These are phyloP conservation scores for Xylota segnis DNA, from an alignment of 2,888 invertebrate species.

Conservation along the genomic window DNA sequence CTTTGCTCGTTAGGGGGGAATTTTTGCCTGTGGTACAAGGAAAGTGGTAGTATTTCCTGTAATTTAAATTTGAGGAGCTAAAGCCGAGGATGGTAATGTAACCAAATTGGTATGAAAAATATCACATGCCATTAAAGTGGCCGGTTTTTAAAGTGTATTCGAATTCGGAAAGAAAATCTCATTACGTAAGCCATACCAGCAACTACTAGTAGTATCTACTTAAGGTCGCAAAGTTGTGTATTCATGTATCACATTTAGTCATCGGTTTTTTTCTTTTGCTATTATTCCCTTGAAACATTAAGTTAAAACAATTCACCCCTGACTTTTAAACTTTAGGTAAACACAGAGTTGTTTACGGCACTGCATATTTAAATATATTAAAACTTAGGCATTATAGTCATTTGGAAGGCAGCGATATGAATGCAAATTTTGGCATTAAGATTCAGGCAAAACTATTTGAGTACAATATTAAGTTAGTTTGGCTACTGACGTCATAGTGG, in stretches of 20 bases:
- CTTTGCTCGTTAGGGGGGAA: constrained; percentile 1
- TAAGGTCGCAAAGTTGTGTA: neutral
- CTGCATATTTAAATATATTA: neutral
- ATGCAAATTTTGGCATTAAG: neutral
- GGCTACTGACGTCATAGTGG: no score
- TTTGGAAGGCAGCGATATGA: neutral
- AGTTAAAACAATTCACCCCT: neutral
- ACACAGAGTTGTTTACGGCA: neutral
- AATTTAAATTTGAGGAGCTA: constrained; percentile 6
- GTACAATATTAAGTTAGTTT: no score
- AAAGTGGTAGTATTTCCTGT: constrained; percentile 24
- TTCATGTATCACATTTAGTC: neutral
- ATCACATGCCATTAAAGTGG: neutral
- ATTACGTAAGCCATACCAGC: no score
- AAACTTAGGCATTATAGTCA: no score
- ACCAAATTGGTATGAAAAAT: neutral
- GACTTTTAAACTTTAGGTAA: neutral
- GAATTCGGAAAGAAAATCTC: no score
- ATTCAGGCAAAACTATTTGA: no score
- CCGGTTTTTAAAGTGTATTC: neutral
- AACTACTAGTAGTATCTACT: no score
- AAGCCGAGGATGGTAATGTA: neutral
- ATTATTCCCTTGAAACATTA: neutral
- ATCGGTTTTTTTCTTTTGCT: neutral
- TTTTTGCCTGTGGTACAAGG: neutral